Evolutionary conservation across 2,888 invertebrate species (phyloP), one percentile per base, ranked within the genome.

Genomic region (Pyrochroa serraticornis): DNA sequence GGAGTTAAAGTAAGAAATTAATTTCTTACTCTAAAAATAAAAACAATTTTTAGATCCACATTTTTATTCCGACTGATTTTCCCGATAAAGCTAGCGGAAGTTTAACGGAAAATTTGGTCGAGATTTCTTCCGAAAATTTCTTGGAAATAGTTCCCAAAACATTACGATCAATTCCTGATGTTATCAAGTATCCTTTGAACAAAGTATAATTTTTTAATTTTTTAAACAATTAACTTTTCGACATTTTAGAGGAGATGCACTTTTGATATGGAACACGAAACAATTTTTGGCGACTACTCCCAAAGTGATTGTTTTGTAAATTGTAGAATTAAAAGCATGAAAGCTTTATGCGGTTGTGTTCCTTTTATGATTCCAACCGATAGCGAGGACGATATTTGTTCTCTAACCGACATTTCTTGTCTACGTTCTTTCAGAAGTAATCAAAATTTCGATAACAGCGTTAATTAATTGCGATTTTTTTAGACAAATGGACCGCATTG

Each of bases 301-400:
- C 46, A 46, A 46, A 46, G 46, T 33, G 46, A 53, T 7, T 53
- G 53, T 31, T 10, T 39, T 33, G 39, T 46, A 10, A 41, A 46
- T 6, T 53, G 53, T 41, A 43, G 53, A 5, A 30, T 33, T 0
- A 35, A 12, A 7, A 53, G 53, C 30, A 45, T 53, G 5, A 3
- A 41, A 6, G 53, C 53, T 9, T 44, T 53, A 38, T 53, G 53
- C 32, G 34, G 38, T 8, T 53, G 53, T 22, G 39, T 53, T 22
- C 53, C 53, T 2, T 53, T 46, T 9, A 39, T 41, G 33, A 46
- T 53, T 14, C 53, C 53, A 9, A 13, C 46, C n/a, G 46, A 41
- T 14, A 46, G 22, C 22, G 34, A 33, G 1, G 14, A 32, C 6
- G 46, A 12, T 6, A 34, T 53, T 1, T 53, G 53, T 30, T 46